Conservation (phyloP, 1,140 invertebrate species). For the Octopus bimaculoides region DNA sequence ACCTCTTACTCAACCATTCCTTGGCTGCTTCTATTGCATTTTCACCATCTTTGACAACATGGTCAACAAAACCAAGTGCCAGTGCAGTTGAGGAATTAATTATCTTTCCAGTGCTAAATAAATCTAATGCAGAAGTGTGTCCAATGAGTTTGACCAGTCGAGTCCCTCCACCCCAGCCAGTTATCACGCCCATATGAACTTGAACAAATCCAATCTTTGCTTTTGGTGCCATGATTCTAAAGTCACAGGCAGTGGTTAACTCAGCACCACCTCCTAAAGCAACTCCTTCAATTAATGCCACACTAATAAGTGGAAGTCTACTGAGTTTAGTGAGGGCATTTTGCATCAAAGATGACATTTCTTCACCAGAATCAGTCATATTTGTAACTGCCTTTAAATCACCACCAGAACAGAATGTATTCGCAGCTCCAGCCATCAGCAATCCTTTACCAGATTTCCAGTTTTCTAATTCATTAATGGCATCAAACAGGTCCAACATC, state of each 20-base stretch:
- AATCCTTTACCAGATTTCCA: slow-evolving; percentile 62
- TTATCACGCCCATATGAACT: slow-evolving; percentile 61
- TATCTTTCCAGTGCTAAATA: slow-evolving; percentile 56
- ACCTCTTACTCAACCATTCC: slow-evolving; percentile 53
- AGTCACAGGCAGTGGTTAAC: slow-evolving; percentile 63
- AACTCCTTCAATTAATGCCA: slow-evolving; percentile 61
- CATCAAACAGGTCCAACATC: slow-evolving; percentile 63
- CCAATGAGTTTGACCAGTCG: slow-evolving; percentile 59
- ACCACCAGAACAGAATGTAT: slow-evolving; percentile 65
- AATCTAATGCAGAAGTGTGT: slow-evolving; percentile 54
- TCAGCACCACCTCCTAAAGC: slow-evolving; percentile 67
- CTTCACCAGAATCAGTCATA: slow-evolving; percentile 48
- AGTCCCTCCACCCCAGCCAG: slow-evolving; percentile 64
- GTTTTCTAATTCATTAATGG: slow-evolving; percentile 57
- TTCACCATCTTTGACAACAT: slow-evolving; percentile 39
- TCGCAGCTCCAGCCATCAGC: slow-evolving; percentile 58
- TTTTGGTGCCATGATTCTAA: slow-evolving; percentile 57
- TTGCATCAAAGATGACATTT: slow-evolving; percentile 62
- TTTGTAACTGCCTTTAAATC: slow-evolving; percentile 60
- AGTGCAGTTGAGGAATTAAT: slow-evolving; percentile 54
- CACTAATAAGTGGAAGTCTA: slow-evolving; percentile 60
- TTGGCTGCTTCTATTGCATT: slow-evolving; percentile 40
- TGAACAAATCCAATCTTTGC: slow-evolving; percentile 64
- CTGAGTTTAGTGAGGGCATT: slow-evolving; percentile 57
- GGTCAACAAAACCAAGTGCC: slow-evolving; percentile 50